A percentile compares a stretch with the other conserved stretches of the same genome.
phyloP scores from a whole-genome alignment of 2,113 vertebrate species.

The Glareola pratincola region DNA sequence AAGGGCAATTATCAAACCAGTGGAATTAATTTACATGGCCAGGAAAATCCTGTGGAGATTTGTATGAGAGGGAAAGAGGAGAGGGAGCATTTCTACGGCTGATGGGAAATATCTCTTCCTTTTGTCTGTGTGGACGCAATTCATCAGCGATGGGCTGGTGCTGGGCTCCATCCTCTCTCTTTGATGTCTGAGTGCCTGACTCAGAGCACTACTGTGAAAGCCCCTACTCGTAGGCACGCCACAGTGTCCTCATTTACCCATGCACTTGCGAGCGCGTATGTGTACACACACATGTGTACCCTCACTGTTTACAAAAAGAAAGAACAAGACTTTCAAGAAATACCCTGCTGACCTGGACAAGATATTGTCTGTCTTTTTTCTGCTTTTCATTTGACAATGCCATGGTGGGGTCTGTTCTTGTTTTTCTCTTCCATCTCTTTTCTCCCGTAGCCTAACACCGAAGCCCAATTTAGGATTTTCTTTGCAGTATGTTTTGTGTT shows the following conservation, averaged over 20 bases:
- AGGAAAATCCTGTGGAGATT: neutral
- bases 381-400: neutral
- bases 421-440: neutral
- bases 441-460: neutral
- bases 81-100: neutral
- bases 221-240: neutral
- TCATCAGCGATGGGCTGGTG: neutral
- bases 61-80: neutral
- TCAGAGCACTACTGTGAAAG: neutral
- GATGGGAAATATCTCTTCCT: neutral
- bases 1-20: neutral
- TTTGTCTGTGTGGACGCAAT: neutral
- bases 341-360: neutral
- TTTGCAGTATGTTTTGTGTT: neutral
- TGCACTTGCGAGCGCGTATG: neutral
- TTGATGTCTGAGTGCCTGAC: neutral
- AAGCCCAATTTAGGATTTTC: neutral
- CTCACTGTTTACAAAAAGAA: neutral
- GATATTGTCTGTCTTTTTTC: neutral
- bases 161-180: neutral
- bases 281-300: fast-evolving
- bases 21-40: neutral
- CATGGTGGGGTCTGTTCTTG: neutral
- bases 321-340: neutral
- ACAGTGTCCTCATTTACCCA: neutral